Evolutionary conservation across 1,140 invertebrate genomes (phyloP).

Genomic region (Popillia japonica): DNA sequence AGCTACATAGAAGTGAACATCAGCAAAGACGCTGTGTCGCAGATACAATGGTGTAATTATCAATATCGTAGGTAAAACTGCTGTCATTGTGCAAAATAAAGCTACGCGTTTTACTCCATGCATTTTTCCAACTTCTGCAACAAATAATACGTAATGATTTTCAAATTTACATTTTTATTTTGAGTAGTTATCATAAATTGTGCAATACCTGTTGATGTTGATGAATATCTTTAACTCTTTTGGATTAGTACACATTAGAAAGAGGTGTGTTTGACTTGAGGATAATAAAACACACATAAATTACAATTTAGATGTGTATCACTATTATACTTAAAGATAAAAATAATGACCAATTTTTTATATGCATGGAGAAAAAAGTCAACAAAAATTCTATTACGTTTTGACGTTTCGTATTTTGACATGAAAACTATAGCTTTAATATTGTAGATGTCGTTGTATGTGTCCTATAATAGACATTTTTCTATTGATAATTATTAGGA

Average conservation of each 20-base stretch:
- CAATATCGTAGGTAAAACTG: constrained; percentile 74
- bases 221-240: constrained; percentile 7
- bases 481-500: too few relatives aligned
- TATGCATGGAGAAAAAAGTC: neutral
- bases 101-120: constrained; percentile 77
- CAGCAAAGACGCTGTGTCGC: constrained; percentile 74
- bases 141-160: constrained; percentile 25
- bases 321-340: constrained; percentile 16
- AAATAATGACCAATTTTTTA: too few relatives aligned
- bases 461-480: too few relatives aligned
- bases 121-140: constrained; percentile 75
- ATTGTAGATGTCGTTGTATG: neutral
- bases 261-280: neutral
- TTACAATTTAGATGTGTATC: neutral
- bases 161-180: too few relatives aligned
- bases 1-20: constrained; percentile 77
- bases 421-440: neutral
- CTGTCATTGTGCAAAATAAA: constrained; percentile 76
- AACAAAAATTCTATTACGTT: neutral
- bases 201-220: neutral
- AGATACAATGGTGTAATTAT: constrained; percentile 79
- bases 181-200: neutral
- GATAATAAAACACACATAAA: constrained; percentile 4
- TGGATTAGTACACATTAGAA: constrained; percentile 23
- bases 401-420: neutral